Percentiles rank a stretch among this genome's conserved stretches.
Evolutionary conservation across 2,797 vertebrate species (phyloP).

Genomic region (Trachurus trachurus): DNA sequence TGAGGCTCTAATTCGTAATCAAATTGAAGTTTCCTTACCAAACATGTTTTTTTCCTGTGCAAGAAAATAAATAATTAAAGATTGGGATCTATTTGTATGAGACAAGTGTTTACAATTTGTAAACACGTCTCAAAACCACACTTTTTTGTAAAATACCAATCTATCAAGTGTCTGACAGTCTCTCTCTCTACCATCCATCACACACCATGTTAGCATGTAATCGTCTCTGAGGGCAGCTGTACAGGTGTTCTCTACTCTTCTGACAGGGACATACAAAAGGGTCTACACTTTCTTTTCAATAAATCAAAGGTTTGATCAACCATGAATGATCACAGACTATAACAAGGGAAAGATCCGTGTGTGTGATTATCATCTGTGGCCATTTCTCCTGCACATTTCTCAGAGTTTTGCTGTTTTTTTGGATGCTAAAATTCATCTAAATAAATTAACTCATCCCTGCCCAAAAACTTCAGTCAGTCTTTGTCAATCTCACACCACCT

Average conservation of each 20-base stretch:
- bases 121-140: neutral
- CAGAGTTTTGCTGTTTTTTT: no score
- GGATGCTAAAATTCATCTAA: no score
- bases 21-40: neutral
- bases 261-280: constrained; percentile 24
- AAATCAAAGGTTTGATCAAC: constrained; percentile 37
- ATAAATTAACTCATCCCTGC: no score
- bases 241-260: constrained; percentile 13
- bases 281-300: neutral
- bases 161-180: neutral
- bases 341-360: neutral
- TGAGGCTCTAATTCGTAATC: neutral
- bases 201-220: neutral
- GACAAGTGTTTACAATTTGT: neutral
- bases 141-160: neutral
- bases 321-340: constrained; percentile 18
- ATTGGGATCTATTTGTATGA: neutral
- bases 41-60: neutral
- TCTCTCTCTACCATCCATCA: constrained; percentile 2
- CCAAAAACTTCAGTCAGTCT: no score
- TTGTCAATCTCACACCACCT: no score
- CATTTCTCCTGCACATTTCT: no score
- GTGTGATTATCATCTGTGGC: no score
- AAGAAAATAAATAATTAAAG: neutral
- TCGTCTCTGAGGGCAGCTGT: constrained; percentile 4